phyloP scores from a whole-genome alignment of 2,113 vertebrate species.

The cat (Felis catus) region F.catus_Fca126_mat1.0 CM031419.1:18982501-18983000 shows the following conservation, averaged over 20 bases:
- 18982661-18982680: slow-evolving; percentile 42
- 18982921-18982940: too few relatives aligned
- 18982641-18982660: slow-evolving; percentile 50
- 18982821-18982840: not conserved
- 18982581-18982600: slow-evolving; percentile 55
- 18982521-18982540: not conserved
- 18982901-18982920: too few relatives aligned
- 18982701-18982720: slow-evolving; percentile 23
- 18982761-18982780: not conserved
- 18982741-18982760: not conserved
- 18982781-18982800: not conserved
- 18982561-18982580: slow-evolving; percentile 51
- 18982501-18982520: not conserved
- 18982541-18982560: slow-evolving; percentile 37
- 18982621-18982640: slow-evolving; percentile 42
- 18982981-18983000: too few relatives aligned
- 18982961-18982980: too few relatives aligned
- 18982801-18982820: not conserved
- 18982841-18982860: not conserved
- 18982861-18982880: slow-evolving; percentile 24
- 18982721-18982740: not conserved
- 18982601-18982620: slow-evolving; percentile 51
- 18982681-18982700: slow-evolving; percentile 50
- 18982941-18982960: too few relatives aligned
- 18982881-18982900: not conserved